Conservation (phyloP, 2,888 invertebrate genomes). For the Lycophotia porphyrea region DNA sequence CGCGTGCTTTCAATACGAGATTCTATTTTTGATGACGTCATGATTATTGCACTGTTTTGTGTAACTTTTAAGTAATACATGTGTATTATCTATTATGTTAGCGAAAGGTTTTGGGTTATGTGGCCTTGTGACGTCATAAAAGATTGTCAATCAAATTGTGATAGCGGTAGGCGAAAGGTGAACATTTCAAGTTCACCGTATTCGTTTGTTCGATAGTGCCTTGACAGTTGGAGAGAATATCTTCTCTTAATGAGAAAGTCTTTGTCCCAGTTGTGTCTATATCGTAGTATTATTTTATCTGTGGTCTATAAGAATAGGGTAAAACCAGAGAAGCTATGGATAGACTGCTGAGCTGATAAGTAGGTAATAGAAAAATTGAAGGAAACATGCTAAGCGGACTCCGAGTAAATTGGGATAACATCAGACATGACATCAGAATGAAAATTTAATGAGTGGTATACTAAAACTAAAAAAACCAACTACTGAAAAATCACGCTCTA, state of each 20-base stretch:
- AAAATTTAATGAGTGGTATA: no score
- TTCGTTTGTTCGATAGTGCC: not conserved
- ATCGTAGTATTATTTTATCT: no score
- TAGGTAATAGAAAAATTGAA: no score
- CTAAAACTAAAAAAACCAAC: no score
- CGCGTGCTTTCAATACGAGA: slow-evolving; percentile 39
- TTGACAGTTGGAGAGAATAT: not conserved
- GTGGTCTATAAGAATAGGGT: no score
- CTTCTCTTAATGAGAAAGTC: not conserved
- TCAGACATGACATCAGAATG: no score
- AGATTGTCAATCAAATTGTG: slow-evolving; percentile 5
- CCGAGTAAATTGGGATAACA: not conserved
- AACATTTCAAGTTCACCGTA: slow-evolving; percentile 1
- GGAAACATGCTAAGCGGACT: no score
- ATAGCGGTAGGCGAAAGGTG: not conserved
- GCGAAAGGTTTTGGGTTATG: slow-evolving; percentile 10
- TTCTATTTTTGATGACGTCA: slow-evolving; percentile 53
- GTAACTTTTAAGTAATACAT: slow-evolving; percentile 37
- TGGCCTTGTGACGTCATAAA: slow-evolving; percentile 32
- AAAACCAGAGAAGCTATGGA: not conserved
- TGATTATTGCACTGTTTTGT: slow-evolving; percentile 47
- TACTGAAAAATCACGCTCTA: no score
- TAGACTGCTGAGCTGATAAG: not conserved
- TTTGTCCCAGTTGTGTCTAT: not conserved
- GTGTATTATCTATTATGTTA: slow-evolving; percentile 13